Evolutionary conservation across 2,113 vertebrate species (phyloP).

Genomic region (Choloepus hoffmanni): DNA sequence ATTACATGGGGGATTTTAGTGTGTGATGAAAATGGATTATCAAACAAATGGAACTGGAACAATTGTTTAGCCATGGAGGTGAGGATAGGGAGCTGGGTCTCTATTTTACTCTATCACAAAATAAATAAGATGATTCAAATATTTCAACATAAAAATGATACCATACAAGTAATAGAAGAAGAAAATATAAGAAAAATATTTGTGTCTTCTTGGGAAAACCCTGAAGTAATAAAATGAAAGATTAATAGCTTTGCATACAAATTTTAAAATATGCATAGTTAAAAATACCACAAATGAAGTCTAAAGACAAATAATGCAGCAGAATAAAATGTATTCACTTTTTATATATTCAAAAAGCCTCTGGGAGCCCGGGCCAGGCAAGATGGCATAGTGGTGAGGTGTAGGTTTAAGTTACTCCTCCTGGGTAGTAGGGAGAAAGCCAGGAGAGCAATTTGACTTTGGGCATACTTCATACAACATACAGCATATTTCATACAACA

Average conservation of each 20-base stretch:
- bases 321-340: not conserved
- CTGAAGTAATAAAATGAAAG: not conserved
- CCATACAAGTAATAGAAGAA: not conserved
- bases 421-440: too few species aligned
- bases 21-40: not conserved
- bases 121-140: not conserved
- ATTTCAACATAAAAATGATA: constrained; percentile 9
- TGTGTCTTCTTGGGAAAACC: constrained; percentile 1
- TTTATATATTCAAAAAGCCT: not conserved
- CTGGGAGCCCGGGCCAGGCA: too few species aligned
- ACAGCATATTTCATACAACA: too few species aligned
- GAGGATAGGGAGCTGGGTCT: not conserved
- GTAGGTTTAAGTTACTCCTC: too few species aligned
- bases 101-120: not conserved
- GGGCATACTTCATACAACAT: too few species aligned
- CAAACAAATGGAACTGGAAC: not conserved
- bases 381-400: too few species aligned
- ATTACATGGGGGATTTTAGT: not conserved
- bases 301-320: not conserved
- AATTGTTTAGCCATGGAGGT: not conserved
- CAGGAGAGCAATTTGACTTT: too few species aligned
- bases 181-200: not conserved
- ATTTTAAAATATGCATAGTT: not conserved
- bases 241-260: not conserved
- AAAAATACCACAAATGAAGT: not conserved